Evolutionary conservation across 2,888 invertebrate species (phyloP), one percentile per base, ranked within the genome.

Genomic region (Plebejus melissa): DNA sequence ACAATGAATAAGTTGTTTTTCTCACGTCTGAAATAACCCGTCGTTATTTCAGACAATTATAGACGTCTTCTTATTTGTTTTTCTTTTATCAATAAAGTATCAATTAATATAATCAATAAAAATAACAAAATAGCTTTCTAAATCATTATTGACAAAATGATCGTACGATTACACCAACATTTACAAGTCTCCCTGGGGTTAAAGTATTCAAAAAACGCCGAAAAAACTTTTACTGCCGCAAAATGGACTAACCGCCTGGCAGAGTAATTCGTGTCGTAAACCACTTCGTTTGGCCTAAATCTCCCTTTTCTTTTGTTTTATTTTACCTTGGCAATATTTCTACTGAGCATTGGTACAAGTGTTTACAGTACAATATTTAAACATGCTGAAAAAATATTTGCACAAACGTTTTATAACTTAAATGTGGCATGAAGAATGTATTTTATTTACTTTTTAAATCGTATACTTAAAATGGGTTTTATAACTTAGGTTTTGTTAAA

Each of bases 221-320:
- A 77, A 77, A 80, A 79, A 81, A 80, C 78, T 80, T 79, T 80
- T 79, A 79, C 78, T 75, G 74, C 76, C 78, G 77, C 78, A 79
- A 79, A 80, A 80, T 77, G 79, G 76, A 78, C 80, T 79, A 79
- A 78, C 80, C 78, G 77, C 78, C 76, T 77, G 77, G 75, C 78
- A 70, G 70, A 78, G 80, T 80, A 79, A 79, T 80, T 79, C 78
- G 79, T 77, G 79, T 77, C 79, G 80, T 79, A 79, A 79, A 78
- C 75, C 78, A 79, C 80, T 78, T 77, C 76, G 74, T 79, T 76
- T 78, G 80, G 77, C 78, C 80, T 79, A 76, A 79, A 80, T 80
- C 76, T 79, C 74, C 76, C 76, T 70, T 76, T 77, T 78, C 79
- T 79, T 79, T 80, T 79, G 77, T 78, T 79, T 77, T 65, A 72